Base-by-base conservation (phyloP, 2,797 vertebrate genomes). In the Champsocephalus gunnari region DNA sequence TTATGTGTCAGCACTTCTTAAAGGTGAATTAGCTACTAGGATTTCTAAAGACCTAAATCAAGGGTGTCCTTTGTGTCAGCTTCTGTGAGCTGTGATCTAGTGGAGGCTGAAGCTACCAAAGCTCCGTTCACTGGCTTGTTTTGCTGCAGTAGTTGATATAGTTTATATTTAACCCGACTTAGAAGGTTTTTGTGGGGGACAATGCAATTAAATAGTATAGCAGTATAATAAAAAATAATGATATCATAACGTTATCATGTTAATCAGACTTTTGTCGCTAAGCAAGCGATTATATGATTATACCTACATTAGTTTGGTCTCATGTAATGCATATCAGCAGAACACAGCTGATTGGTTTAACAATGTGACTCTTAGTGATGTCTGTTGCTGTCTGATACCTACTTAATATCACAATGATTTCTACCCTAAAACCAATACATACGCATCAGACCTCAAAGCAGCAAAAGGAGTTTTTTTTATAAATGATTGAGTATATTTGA, bases 1-100 rank as follows among this genome's bases (percentile, higher is more conserved):
- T 75, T 58, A 48, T 67, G 63, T 70, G 69, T 78, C 60, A 63
- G 62, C 12, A 19, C 44, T 34, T 80, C 43, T 77, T 73, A 75
- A 51, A 50, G 62, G 60, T 54, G 78, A 71, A 75, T 71, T 48
- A 75, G 59, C 58, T 51, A 9, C 24, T 3, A 51, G 62, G 47
- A 55, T n/a, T 32, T 32, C 19, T 66, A 3, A 53, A 47, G 55
- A 24, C 41, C 19, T 58, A 45, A 73, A 73, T 59, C 47, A 44
- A 64, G 48, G 51, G 28, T 43, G 47, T 50, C 63, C 70, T 74
- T 63, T 48, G 3, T 63, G 71, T 51, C 54, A 38, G 17, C 28
- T 17, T 28, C 34, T 43, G 19, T 38, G 14, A 57, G 21, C 34
- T 43, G 19, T 38, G 14, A 57, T 41, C 13, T 41, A 21, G 17